Evolutionary conservation across 2,888 invertebrate genomes (phyloP).

Genomic region (Nemotelus pantherinus): DNA sequence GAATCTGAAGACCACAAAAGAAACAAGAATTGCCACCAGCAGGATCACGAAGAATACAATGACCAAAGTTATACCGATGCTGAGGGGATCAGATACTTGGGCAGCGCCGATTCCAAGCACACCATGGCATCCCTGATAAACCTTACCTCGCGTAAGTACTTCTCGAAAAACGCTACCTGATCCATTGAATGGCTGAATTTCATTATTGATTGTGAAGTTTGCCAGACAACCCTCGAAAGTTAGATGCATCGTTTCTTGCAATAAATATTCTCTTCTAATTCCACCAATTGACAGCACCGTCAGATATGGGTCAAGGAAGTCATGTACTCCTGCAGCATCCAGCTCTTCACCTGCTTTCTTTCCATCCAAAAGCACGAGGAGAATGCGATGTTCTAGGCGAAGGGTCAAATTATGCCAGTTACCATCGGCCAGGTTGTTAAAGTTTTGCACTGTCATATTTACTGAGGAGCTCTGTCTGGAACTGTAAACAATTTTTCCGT

Average conservation of each 20-base stretch:
- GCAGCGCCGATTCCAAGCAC: conserved; percentile 80
- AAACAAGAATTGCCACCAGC: conserved; percentile 87
- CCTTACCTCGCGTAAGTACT: conserved; percentile 76
- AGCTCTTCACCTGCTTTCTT: conserved; percentile 82
- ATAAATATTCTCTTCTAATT: conserved; percentile 70
- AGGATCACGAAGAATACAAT: conserved; percentile 93
- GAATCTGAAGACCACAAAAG: conserved; percentile 91
- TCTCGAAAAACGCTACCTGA: conserved; percentile 84
- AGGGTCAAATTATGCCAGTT: conserved; percentile 90
- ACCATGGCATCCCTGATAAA: conserved; percentile 78
- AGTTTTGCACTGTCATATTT: conserved; percentile 80
- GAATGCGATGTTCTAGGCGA: conserved; percentile 74
- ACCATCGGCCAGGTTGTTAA: conserved; percentile 77
- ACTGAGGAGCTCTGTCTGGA: conserved; percentile 82
- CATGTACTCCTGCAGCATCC: conserved; percentile 86
- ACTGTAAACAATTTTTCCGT: conserved; percentile 81
- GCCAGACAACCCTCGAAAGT: conserved; percentile 90
- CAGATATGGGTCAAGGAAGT: conserved; percentile 90
- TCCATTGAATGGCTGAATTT: conserved; percentile 89
- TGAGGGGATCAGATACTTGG: conserved; percentile 85
- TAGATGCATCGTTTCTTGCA: conserved; percentile 67
- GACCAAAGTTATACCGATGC: conserved; percentile 91
- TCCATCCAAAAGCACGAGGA: conserved; percentile 78
- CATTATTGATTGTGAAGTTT: conserved; percentile 88
- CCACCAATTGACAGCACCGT: conserved; percentile 85